A percentile compares a stretch with the other conserved stretches of the same genome.
These are phyloP conservation scores for Acromyrmex echinatior DNA, from an alignment of 1,140 invertebrate genomes.

Conservation along the genomic window DNA sequence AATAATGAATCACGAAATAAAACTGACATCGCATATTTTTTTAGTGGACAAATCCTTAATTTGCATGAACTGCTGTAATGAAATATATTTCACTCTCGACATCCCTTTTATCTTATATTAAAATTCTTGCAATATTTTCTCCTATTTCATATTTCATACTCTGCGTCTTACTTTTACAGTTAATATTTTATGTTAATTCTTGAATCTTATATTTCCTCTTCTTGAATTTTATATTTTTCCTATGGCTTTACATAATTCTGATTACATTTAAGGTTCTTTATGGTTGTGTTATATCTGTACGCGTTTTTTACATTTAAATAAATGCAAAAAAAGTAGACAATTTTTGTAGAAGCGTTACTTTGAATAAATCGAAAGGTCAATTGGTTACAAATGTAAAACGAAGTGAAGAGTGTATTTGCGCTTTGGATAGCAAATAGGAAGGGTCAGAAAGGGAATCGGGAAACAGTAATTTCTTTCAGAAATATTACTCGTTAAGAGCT, in stretches of 20 bases:
- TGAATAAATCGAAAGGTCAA: neutral
- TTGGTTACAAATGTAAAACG: neutral
- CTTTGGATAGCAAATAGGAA: slow-evolving; percentile 22
- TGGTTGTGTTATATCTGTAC: too few relatives aligned
- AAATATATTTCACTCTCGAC: neutral
- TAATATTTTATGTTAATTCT: neutral
- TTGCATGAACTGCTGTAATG: neutral
- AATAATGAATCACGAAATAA: neutral
- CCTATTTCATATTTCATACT: neutral
- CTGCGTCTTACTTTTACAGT: neutral
- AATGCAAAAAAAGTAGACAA: neutral
- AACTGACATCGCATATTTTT: neutral
- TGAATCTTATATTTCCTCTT: neutral
- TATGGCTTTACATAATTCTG: neutral
- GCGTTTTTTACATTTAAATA: slow-evolving; percentile 3
- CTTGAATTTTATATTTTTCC: neutral
- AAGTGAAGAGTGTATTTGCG: neutral
- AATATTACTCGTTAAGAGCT: slow-evolving; percentile 40
- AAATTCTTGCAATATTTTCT: neutral
- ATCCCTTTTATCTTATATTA: neutral
- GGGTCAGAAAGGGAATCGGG: slow-evolving; percentile 23
- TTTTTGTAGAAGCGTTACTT: neutral
- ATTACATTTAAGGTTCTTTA: neutral
- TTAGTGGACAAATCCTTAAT: neutral
- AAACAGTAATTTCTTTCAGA: slow-evolving; percentile 53